Conservation (phyloP, 2,113 vertebrate genomes). For the Sturnus vulgaris region DNA sequence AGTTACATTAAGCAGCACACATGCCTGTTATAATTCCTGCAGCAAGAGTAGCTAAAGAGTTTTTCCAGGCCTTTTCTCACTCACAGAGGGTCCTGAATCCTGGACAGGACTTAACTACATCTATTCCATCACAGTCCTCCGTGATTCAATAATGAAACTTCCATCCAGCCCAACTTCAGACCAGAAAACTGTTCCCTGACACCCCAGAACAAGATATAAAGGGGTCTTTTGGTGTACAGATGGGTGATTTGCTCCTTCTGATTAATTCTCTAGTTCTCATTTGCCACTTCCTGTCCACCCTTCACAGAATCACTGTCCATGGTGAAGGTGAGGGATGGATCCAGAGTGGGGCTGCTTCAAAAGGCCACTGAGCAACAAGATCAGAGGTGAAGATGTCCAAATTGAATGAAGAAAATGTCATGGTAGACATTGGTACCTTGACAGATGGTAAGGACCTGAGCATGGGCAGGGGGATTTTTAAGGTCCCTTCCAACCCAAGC, state of each 20-base stretch:
- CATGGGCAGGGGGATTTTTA: not conserved
- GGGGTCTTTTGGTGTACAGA: not conserved
- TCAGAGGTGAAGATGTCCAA: not conserved
- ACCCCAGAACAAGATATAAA: not conserved
- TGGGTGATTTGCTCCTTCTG: not conserved
- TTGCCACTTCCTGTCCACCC: not conserved
- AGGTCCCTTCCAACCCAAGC: not conserved
- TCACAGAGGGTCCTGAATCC: not conserved
- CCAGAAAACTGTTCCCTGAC: not conserved
- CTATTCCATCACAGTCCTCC: not conserved
- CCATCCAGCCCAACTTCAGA: not conserved
- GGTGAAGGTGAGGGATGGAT: conserved; percentile 23
- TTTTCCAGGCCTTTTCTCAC: not conserved
- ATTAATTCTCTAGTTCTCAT: not conserved
- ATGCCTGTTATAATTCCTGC: rapidly evolving
- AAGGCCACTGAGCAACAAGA: not conserved
- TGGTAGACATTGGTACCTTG: not conserved
- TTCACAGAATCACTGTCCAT: not conserved
- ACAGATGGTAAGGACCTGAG: not conserved
- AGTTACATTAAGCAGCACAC: rapidly evolving
- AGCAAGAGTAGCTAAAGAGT: not conserved
- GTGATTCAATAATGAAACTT: not conserved
- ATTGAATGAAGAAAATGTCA: not conserved
- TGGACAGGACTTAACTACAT: not conserved
- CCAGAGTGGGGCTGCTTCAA: not conserved